Base-by-base conservation (phyloP, 1,140 invertebrate species). In the Papilio aristodemus region DNA sequence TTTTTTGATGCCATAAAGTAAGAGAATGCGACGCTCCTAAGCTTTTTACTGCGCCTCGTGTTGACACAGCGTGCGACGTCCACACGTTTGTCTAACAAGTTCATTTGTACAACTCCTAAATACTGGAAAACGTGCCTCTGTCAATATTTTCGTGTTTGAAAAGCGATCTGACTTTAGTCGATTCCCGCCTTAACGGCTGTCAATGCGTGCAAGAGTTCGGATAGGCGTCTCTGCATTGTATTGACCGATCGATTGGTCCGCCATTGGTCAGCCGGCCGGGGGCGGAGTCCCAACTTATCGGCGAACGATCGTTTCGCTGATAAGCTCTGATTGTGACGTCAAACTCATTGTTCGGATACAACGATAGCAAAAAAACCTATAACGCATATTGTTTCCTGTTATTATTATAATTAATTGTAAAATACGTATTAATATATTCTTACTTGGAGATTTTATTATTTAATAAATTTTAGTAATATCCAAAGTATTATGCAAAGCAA, bases 1-100 rank as follows among this genome's bases (percentile, higher is more conserved):
- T 86, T 87, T 88, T 85, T 85, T 82, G 68, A 74, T 67, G 76
- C 75, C 81, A 83, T 83, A 86, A 86, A 80, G 71, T 67, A 17
- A 50, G 43, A 75, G 71, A 75, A 71, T 71, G 69, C 72, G 63
- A 80, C 46, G 74, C 69, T 71, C 72, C 76, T 86, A 87, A 87
- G 86, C 80, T 87, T 86, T 88, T 87, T 88, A 87, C 81, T 72
- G 78, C 71, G 75, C 62, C 60, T 46, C 36, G 14, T 86, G 83
- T 88, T 84, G 64, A 80, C 78, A 77, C 58, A 72, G 67, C 66
- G 72, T 77, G 74, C 68, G 27, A 32, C 69, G 73, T n/a, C 72
- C 64, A 68, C 70, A 78, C 76, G 78, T 79, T 80, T 79, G 75
- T 73, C 57, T 73, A 68, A 41, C 69, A 36, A 70, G 68, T 66